These are phyloP conservation scores for Scaptomyza polygonia DNA, from an alignment of 2,888 invertebrate genomes.

Conservation along the genomic window DNA sequence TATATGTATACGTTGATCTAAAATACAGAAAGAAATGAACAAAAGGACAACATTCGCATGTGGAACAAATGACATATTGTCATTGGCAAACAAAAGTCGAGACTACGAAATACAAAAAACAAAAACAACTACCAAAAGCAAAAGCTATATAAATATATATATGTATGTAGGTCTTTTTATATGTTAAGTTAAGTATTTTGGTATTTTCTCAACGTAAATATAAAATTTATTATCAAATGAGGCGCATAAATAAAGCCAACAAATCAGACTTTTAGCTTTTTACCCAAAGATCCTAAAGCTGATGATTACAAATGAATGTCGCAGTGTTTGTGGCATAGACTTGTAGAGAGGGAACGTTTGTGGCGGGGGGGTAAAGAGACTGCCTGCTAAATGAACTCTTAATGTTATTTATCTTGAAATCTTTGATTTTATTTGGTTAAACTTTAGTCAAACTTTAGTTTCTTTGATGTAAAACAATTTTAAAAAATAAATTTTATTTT, in stretches of 20 bases:
- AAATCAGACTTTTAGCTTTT: constrained; percentile 44
- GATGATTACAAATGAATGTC: constrained; percentile 57
- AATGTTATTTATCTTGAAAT: neutral
- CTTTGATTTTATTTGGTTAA: neutral
- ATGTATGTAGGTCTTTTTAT: neutral
- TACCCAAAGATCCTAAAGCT: constrained; percentile 25
- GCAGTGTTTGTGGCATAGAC: constrained; percentile 6
- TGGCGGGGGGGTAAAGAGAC: neutral
- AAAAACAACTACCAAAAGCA: too few relatives aligned
- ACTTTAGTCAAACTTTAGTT: too few relatives aligned
- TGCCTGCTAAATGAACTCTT: constrained; percentile 4
- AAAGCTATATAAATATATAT: constrained; percentile 10
- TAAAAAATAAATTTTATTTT: too few relatives aligned
- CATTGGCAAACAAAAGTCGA: constrained; percentile 51
- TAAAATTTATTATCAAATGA: constrained; percentile 78
- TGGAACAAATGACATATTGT: constrained; percentile 77
- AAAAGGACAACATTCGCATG: constrained; percentile 59
- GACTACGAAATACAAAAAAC: constrained; percentile 17
- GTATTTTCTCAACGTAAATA: constrained; percentile 71
- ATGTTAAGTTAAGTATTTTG: constrained; percentile 43
- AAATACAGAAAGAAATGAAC: constrained; percentile 34
- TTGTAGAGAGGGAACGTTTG: fast-evolving
- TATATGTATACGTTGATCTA: constrained; percentile 47
- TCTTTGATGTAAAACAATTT: too few relatives aligned
- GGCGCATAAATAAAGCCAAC: constrained; percentile 77